Evolutionary conservation across 2,888 invertebrate genomes (phyloP).

Genomic region (Campoplex capitator): DNA sequence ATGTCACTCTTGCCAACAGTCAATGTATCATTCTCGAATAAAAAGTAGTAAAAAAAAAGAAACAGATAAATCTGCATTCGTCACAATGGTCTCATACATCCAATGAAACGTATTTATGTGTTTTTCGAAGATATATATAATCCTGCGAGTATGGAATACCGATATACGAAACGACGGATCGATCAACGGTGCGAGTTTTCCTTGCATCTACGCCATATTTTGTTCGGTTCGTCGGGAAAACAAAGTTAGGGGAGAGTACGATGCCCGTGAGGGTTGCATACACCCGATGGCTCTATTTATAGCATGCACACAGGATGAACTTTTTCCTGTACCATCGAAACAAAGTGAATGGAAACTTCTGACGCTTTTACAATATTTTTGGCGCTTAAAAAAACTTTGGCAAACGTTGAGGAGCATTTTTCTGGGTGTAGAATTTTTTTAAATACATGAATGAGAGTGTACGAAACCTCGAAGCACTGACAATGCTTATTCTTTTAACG

Average conservation of each 20-base stretch:
- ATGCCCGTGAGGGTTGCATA: conserved; percentile 47
- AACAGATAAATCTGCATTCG: conserved; percentile 40
- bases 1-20: conserved; percentile 16
- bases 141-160: conserved; percentile 30
- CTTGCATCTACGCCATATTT: conserved; percentile 34
- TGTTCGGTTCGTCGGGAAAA: conserved; percentile 30
- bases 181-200: conserved; percentile 49
- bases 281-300: conserved; percentile 54
- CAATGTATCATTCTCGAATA: conserved; percentile 45
- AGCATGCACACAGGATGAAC: conserved; percentile 47
- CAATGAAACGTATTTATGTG: neutral
- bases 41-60: conserved; percentile 26
- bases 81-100: conserved; percentile 37
- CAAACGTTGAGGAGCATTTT: neutral
- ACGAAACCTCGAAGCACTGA: neutral
- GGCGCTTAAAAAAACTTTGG: neutral
- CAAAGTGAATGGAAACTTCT: conserved; percentile 4
- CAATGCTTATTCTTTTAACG: neutral
- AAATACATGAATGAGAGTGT: too few relatives aligned
- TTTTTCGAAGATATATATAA: neutral
- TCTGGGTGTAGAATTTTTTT: too few relatives aligned
- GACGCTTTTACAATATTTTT: neutral
- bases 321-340: conserved; percentile 15
- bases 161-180: conserved; percentile 58
- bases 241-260: conserved; percentile 24